A percentile compares a stretch with the other conserved stretches of the same genome.
These are phyloP conservation scores for Cairina moschata DNA, from an alignment of 2,113 vertebrate genomes.

Conservation along the genomic window DNA sequence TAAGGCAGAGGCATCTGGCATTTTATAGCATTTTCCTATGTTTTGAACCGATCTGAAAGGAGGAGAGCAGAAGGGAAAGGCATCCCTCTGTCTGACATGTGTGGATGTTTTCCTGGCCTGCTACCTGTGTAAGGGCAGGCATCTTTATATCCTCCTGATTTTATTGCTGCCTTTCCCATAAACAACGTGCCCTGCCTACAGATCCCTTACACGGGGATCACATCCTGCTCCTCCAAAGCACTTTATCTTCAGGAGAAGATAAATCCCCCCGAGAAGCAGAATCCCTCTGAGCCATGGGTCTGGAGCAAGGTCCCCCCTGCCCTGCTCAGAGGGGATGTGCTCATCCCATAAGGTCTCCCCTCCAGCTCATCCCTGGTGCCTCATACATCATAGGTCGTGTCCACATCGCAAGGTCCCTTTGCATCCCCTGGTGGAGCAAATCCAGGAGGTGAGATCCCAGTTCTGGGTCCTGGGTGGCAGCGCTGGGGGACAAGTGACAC, in stretches of 20 bases:
- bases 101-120: not conserved
- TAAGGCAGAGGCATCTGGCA: slow-evolving; percentile 1
- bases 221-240: not conserved
- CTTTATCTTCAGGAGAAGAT: not conserved
- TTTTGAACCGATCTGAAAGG: not conserved
- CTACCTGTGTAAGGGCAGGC: not conserved
- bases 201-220: not conserved
- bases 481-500: not conserved
- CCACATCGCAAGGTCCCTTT: not conserved
- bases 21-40: slow-evolving; percentile 3
- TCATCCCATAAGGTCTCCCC: not conserved
- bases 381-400: not conserved
- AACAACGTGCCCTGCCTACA: not conserved
- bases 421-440: not conserved
- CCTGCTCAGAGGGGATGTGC: not conserved
- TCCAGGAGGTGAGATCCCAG: not conserved
- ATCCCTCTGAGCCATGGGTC: not conserved
- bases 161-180: not conserved
- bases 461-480: not conserved
- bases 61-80: not conserved
- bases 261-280: not conserved
- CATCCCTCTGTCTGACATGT: not conserved
- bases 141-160: not conserved
- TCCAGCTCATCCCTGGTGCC: not conserved
- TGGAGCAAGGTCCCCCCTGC: not conserved